Evolutionary conservation across 2,888 invertebrate species (phyloP), one percentile per base, ranked within the genome.

Genomic region (Heliconius ethilla): DNA sequence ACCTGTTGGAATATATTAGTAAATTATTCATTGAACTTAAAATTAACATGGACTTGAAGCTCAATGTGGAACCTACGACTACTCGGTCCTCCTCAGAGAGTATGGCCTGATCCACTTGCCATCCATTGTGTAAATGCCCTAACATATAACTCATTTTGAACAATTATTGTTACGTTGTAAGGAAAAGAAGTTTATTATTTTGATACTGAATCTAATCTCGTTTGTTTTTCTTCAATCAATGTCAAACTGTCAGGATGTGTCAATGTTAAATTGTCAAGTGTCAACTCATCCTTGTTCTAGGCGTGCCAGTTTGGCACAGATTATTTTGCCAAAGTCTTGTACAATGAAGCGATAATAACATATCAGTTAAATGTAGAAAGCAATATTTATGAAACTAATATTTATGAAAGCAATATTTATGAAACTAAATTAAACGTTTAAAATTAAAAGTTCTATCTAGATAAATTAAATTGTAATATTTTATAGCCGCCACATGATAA

Each of bases 31-130:
- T 74, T 74, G 15, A 10, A 40, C 40, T 33, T 63, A 15, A 67
- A 69, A 2, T n/a, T 67, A 15, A 45, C 9, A 40, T 40, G 33
- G 10, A 67, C 4, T 5, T 13, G 13, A 40, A 40, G 13, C 0
- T 59, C n/a, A 33, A 55, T n/a, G 11, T 70, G 11, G 55, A 51
- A 95, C 96, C 96, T 92, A 99, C 98, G 86, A 99, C 99, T 73
- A 99, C 99, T 83, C 99, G 95, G 89, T 99, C 99, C 92, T 99
- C 99, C 92, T 99, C 99, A 0, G 99, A 99, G 33, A 99, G 94
- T 88, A 99, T 99, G 76, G 99, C 99, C 92, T 99, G 99, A 90
- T 99, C 99, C 6, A 99, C 99, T 95, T 99, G 99, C 99, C 99
- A 99, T 63, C 99, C 99, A 92, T 99, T 99, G 95, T 99, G 98